These are phyloP conservation scores for Synaphobranchus kaupii DNA, from an alignment of 2,797 vertebrate genomes.

Conservation along the genomic window DNA sequence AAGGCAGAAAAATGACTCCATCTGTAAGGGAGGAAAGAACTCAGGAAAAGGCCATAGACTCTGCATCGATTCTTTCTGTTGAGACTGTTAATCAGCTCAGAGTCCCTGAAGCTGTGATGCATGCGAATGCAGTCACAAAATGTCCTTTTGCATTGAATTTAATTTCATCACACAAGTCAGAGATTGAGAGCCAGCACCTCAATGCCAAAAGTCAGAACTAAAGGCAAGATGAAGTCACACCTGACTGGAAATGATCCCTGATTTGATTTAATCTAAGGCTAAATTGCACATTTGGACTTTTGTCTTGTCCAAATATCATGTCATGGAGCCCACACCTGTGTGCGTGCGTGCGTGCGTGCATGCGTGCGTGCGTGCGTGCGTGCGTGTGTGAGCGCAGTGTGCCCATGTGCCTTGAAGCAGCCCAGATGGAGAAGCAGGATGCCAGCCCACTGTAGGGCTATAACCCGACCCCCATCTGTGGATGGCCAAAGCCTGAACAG, in stretches of 20 bases:
- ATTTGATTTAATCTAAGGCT: not conserved
- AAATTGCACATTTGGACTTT: not conserved
- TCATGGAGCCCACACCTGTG: not conserved
- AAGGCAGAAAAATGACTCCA: not conserved
- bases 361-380: not conserved
- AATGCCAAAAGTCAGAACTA: not conserved
- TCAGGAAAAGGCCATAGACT: not conserved
- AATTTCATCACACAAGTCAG: slow-evolving; percentile 27
- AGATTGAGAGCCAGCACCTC: not conserved
- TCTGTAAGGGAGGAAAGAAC: not conserved
- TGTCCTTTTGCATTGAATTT: slow-evolving; percentile 14
- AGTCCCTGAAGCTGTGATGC: not conserved
- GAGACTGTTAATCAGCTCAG: slow-evolving; percentile 8
- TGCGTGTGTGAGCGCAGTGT: not conserved
- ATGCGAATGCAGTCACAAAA: not conserved
- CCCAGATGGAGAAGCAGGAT: not conserved
- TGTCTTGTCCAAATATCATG: not conserved
- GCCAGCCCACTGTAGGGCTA: not conserved
- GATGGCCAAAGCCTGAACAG: not conserved
- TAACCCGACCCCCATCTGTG: not conserved
- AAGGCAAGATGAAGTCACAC: not conserved
- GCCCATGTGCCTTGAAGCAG: not conserved
- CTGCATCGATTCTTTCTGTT: not conserved
- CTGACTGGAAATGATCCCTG: not conserved
- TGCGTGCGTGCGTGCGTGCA: not conserved